These are phyloP conservation scores for Crypturellus undulatus DNA, from an alignment of 2,113 vertebrate species.

Conservation along the genomic window DNA sequence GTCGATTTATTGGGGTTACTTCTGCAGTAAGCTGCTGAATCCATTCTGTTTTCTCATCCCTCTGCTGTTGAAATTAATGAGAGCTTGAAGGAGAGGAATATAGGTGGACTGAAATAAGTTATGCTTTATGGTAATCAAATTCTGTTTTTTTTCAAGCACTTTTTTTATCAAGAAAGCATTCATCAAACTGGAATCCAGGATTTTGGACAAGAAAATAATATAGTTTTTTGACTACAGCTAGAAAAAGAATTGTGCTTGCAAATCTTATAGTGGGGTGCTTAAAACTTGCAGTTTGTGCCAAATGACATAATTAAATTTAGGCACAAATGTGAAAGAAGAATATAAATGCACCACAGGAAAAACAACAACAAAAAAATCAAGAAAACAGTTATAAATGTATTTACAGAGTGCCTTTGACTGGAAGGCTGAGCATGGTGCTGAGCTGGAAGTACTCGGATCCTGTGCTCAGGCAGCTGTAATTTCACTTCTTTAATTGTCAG, in stretches of 20 bases:
- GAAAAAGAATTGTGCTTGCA: background rate
- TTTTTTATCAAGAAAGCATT: slow-evolving; percentile 5
- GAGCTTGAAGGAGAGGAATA: background rate
- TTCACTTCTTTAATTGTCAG: background rate
- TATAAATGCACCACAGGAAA: background rate
- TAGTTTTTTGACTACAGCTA: background rate
- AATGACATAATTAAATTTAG: slow-evolving; percentile 29
- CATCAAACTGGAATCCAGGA: background rate
- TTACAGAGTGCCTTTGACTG: background rate
- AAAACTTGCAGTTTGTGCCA: background rate
- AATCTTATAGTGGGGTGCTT: background rate
- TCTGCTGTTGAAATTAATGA: background rate
- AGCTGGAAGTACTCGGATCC: background rate
- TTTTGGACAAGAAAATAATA: slow-evolving; percentile 36
- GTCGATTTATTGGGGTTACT: background rate
- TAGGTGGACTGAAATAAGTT: slow-evolving; percentile 27
- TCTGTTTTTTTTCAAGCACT: background rate
- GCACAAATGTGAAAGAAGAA: background rate
- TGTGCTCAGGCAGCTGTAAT: background rate
- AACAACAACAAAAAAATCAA: background rate
- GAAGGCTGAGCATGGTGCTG: background rate
- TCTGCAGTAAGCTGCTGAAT: background rate
- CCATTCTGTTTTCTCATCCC: background rate
- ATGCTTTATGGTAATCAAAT: slow-evolving; percentile 16
- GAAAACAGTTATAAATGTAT: background rate